Conservation (phyloP, 2,797 vertebrate species). For the Sebastes minor region DNA sequence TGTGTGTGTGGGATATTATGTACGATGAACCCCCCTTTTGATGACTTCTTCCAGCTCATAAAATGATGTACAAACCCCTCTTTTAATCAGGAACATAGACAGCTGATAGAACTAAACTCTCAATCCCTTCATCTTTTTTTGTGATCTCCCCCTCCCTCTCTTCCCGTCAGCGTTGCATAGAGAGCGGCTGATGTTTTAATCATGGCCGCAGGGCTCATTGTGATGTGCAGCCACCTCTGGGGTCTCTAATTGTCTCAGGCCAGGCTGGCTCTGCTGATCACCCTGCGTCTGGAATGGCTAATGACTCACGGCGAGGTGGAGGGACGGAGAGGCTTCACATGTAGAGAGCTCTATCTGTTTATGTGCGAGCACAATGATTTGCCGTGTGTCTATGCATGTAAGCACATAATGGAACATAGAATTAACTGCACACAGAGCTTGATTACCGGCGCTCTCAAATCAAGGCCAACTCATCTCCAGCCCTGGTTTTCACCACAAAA, state of each 20-base stretch:
- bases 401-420: slow-evolving; percentile 72
- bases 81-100: slow-evolving; percentile 60
- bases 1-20: not conserved
- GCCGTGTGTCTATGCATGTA: slow-evolving; percentile 54
- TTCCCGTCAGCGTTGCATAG: slow-evolving; percentile 60
- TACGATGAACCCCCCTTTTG: slow-evolving; percentile 12
- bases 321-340: slow-evolving; percentile 54
- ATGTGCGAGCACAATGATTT: slow-evolving; percentile 36
- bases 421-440: slow-evolving; percentile 64
- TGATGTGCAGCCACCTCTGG: slow-evolving; percentile 79
- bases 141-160: slow-evolving; percentile 24
- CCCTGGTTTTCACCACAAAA: slow-evolving; percentile 7
- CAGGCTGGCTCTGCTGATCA: slow-evolving; percentile 79
- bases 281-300: slow-evolving; percentile 80
- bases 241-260: slow-evolving; percentile 82
- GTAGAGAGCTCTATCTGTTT: slow-evolving; percentile 46
- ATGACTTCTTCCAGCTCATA: slow-evolving; percentile 27
- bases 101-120: slow-evolving; percentile 60
- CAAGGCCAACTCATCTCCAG: slow-evolving; percentile 46
- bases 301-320: slow-evolving; percentile 71
- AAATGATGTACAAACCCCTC: slow-evolving; percentile 53
- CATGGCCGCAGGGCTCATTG: slow-evolving; percentile 80
- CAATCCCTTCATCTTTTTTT: slow-evolving; percentile 61
- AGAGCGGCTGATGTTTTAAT: slow-evolving; percentile 82
- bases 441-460: slow-evolving; percentile 61